Evolutionary conservation across 2,888 invertebrate genomes (phyloP).

Genomic region (Dorcus parallelipipedus): DNA sequence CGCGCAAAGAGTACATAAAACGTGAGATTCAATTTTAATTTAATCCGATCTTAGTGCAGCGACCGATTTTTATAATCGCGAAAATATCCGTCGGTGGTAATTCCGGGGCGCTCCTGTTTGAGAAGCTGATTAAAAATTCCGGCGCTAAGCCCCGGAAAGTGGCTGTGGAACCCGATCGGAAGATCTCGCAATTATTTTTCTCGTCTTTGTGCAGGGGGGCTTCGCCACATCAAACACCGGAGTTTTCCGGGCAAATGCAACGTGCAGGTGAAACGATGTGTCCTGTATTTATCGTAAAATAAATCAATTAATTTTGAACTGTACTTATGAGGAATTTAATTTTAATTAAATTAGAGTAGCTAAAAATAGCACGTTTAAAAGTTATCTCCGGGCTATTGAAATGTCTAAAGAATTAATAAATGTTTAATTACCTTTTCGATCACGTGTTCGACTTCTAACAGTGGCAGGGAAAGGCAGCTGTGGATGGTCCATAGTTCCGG

Average conservation of each 20-base stretch:
- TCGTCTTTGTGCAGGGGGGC: constrained; percentile 31
- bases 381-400: not conserved
- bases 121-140: constrained; percentile 50
- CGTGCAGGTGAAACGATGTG: too few species aligned
- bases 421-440: constrained; percentile 60
- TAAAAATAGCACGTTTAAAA: too few species aligned
- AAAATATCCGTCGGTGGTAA: not conserved
- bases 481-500: constrained; percentile 59
- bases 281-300: too few species aligned
- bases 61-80: not conserved
- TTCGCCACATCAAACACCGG: too few species aligned
- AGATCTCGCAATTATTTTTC: constrained; percentile 48
- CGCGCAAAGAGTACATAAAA: constrained; percentile 9
- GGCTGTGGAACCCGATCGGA: constrained; percentile 33
- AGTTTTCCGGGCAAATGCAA: too few species aligned
- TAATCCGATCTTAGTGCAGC: constrained; percentile 20
- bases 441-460: constrained; percentile 55
- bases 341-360: too few species aligned
- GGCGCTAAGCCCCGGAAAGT: constrained; percentile 47
- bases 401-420: constrained; percentile 2
- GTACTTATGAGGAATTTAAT: too few species aligned
- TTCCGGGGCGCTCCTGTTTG: constrained; percentile 39
- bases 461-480: constrained; percentile 69
- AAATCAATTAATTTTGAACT: too few species aligned
- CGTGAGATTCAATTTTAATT: constrained; percentile 19